Percentiles rank a stretch among this genome's conserved stretches.
Conservation (phyloP, 2,797 vertebrate genomes). For the Prunella strophiata region DNA sequence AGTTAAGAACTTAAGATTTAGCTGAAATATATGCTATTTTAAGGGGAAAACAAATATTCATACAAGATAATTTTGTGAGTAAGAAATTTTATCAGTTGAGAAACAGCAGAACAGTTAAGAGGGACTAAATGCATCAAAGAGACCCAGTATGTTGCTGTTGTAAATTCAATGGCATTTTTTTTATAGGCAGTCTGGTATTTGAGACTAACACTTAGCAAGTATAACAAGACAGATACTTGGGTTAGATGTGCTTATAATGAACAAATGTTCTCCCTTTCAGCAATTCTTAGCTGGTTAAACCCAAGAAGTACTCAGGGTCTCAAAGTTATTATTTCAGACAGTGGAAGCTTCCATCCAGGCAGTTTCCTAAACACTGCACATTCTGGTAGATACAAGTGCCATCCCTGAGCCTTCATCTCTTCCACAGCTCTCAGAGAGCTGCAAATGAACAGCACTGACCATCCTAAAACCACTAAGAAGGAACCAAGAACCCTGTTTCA, state of each 20-base stretch:
- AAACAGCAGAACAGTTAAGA: not conserved
- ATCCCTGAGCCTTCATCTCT: not conserved
- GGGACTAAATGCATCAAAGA: not conserved
- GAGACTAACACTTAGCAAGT: not conserved
- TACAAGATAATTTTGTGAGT: not conserved
- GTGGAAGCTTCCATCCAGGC: not conserved
- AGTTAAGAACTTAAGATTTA: not conserved
- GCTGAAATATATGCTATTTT: not conserved
- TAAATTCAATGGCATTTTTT: not conserved
- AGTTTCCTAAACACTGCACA: not conserved
- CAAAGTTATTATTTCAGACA: not conserved
- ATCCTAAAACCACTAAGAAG: not conserved
- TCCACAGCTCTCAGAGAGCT: not conserved
- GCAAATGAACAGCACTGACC: not conserved
- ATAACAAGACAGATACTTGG: not conserved
- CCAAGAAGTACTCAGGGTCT: not conserved
- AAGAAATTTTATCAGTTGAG: not conserved
- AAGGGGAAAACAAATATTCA: not conserved
- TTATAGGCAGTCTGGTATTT: not conserved
- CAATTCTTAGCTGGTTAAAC: not conserved
- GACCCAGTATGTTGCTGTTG: not conserved
- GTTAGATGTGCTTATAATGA: not conserved
- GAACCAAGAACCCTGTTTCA: not conserved
- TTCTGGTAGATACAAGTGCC: not conserved
- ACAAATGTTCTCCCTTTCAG: not conserved